phyloP scores from a whole-genome alignment of 2,888 invertebrate genomes.

The Balanococcus diminutus region DNA sequence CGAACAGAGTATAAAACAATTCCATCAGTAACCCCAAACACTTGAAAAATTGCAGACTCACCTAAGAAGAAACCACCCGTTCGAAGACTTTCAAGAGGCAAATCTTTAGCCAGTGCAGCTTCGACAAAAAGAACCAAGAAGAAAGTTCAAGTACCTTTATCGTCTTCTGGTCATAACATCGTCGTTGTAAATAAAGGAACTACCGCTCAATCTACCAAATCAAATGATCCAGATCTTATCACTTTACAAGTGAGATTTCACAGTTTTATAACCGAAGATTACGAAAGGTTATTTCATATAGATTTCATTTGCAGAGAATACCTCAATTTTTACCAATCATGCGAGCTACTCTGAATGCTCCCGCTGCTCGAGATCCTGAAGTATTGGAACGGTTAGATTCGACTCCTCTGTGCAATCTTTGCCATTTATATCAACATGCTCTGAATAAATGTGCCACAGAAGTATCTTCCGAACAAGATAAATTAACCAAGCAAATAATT shows the following conservation, averaged over 20 bases:
- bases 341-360: slow-evolving; percentile 83
- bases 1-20: no score
- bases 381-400: slow-evolving; percentile 79
- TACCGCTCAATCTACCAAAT: slow-evolving; percentile 67
- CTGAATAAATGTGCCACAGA: slow-evolving; percentile 81
- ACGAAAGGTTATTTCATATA: background rate
- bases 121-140: slow-evolving; percentile 57
- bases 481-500: slow-evolving; percentile 74
- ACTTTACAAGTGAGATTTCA: slow-evolving; percentile 66
- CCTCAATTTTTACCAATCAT: slow-evolving; percentile 93
- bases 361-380: slow-evolving; percentile 82
- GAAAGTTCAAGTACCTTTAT: slow-evolving; percentile 58
- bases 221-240: slow-evolving; percentile 77
- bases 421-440: slow-evolving; percentile 82
- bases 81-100: slow-evolving; percentile 62
- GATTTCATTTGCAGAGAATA: slow-evolving; percentile 68
- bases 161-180: slow-evolving; percentile 72
- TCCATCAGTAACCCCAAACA: background rate
- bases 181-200: slow-evolving; percentile 80
- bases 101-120: slow-evolving; percentile 60
- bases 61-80: slow-evolving; percentile 76
- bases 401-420: slow-evolving; percentile 74
- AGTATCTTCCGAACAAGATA: slow-evolving; percentile 79
- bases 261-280: background rate
- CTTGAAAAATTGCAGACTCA: slow-evolving; percentile 68